These are phyloP conservation scores for Eclectus roratus DNA, from an alignment of 2,113 vertebrate genomes.

Conservation along the genomic window DNA sequence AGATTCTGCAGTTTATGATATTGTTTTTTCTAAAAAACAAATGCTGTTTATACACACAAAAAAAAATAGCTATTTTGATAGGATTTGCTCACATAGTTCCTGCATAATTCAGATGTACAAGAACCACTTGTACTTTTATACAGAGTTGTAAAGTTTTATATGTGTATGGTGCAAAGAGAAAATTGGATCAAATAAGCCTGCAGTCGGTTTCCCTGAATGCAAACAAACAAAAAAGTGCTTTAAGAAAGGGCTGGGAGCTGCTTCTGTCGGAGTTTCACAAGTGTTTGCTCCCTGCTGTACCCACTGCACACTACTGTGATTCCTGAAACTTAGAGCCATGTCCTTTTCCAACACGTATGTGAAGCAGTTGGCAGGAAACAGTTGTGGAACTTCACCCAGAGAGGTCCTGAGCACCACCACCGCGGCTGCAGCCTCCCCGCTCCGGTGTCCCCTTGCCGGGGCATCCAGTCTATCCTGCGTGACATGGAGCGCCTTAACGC, in stretches of 20 bases:
- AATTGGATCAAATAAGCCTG: conserved; percentile 77
- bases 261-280: conserved; percentile 65
- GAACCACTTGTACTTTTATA: conserved; percentile 82
- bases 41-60: conserved; percentile 82
- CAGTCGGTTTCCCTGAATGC: conserved; percentile 71
- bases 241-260: conserved; percentile 72
- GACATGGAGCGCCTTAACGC: background rate
- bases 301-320: conserved; percentile 74
- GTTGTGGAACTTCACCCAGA: conserved; percentile 36
- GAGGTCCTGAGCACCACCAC: background rate
- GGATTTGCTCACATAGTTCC: conserved; percentile 83
- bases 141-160: conserved; percentile 79
- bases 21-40: conserved; percentile 84
- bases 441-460: background rate
- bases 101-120: conserved; percentile 81
- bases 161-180: conserved; percentile 81
- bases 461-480: fast-evolving
- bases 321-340: conserved; percentile 72
- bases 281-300: conserved; percentile 68
- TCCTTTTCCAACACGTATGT: conserved; percentile 57
- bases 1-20: conserved; percentile 87
- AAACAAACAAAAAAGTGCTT: conserved; percentile 64
- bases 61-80: conserved; percentile 84
- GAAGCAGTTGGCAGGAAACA: conserved; percentile 71
- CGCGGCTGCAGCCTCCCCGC: background rate